phyloP scores from a whole-genome alignment of 1,140 invertebrate genomes.

The Drepana arcuata region DNA sequence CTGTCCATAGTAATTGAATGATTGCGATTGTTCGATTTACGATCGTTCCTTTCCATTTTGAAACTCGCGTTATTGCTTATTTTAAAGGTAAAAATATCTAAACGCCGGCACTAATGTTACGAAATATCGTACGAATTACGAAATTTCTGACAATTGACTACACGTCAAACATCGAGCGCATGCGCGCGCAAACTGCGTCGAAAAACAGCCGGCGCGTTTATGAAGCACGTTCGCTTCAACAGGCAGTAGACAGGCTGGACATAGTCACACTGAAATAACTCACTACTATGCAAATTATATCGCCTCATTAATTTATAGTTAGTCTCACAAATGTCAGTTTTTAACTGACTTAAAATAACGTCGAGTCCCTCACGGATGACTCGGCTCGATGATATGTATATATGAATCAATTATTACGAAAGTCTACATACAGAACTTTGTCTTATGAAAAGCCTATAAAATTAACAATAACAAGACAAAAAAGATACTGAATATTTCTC shows the following conservation, averaged over 20 bases:
- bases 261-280: conserved; percentile 3
- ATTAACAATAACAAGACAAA: too few species aligned
- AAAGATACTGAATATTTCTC: too few species aligned
- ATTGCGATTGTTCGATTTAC: conserved; percentile 40
- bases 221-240: conserved; percentile 15
- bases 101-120: conserved; percentile 23
- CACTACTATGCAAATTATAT: background rate
- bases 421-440: too few species aligned
- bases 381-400: too few species aligned
- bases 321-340: too few species aligned
- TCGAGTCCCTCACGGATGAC: too few species aligned
- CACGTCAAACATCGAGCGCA: conserved; percentile 48
- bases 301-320: background rate
- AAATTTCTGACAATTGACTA: conserved; percentile 23
- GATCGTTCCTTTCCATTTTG: conserved; percentile 55
- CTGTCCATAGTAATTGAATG: conserved; percentile 49
- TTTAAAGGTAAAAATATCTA: conserved; percentile 19
- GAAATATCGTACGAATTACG: conserved; percentile 36
- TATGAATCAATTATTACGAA: too few species aligned
- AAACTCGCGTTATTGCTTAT: conserved; percentile 15
- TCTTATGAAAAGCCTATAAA: too few species aligned
- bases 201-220: conserved; percentile 9
- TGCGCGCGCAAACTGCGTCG: conserved; percentile 51
- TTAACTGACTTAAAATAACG: too few species aligned
- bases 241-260: background rate